These are phyloP conservation scores for Halictus quadricinctus DNA, from an alignment of 2,888 invertebrate species.

Conservation along the genomic window DNA sequence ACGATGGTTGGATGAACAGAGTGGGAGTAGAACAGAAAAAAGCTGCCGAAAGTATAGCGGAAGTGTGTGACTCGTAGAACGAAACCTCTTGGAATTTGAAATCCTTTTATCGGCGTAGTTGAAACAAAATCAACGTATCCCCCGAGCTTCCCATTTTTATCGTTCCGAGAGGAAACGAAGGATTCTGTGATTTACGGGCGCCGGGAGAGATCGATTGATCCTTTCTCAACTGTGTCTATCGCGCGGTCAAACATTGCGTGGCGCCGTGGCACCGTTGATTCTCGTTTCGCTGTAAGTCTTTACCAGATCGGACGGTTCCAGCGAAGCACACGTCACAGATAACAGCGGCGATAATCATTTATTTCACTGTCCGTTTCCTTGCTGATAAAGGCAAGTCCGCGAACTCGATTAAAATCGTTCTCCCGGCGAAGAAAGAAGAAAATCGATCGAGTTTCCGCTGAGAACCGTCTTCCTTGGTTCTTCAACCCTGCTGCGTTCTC, in stretches of 20 bases:
- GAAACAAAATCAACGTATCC: background rate
- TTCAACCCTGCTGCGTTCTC: constrained; percentile 1
- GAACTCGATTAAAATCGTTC: constrained; percentile 38
- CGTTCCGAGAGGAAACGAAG: background rate
- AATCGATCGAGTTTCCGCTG: constrained; percentile 8
- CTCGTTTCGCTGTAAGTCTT: constrained; percentile 43
- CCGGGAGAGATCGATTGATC: background rate
- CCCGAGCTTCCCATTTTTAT: background rate
- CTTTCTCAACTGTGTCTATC: background rate
- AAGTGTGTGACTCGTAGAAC: constrained; percentile 7
- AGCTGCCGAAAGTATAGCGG: constrained; percentile 19
- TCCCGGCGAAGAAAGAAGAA: background rate
- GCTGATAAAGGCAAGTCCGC: constrained; percentile 10
- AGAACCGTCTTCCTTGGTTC: constrained; percentile 10
- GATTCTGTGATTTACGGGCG: background rate
- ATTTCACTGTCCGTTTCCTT: constrained; percentile 30
- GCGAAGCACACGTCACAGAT: constrained; percentile 26
- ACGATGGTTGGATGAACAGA: constrained; percentile 26
- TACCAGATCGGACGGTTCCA: constrained; percentile 38
- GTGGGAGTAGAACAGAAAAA: constrained; percentile 18
- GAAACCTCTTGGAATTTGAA: background rate
- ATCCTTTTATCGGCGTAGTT: background rate
- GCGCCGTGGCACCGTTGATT: constrained; percentile 52
- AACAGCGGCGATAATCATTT: constrained; percentile 39
- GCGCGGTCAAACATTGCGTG: constrained; percentile 9